A percentile compares a stretch with the other conserved stretches of the same genome.
Conservation (phyloP, 2,797 vertebrate genomes). For the Rhynchonycteris naso region DNA sequence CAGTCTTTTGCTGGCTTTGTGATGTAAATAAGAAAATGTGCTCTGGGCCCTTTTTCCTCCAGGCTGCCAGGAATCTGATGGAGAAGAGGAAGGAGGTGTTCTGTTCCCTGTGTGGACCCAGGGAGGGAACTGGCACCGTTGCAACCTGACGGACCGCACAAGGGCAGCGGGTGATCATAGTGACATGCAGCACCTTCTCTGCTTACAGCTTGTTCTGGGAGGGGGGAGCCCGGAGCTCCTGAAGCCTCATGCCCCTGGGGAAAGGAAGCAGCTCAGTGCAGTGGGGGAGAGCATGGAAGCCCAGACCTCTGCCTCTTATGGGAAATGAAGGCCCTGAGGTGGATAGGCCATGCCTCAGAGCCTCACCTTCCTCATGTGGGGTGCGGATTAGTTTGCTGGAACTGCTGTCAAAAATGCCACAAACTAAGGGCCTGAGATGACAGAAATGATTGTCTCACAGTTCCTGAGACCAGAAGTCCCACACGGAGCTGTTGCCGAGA, state of each 20-base stretch:
- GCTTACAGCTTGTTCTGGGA: not conserved
- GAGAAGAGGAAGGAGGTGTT: not conserved
- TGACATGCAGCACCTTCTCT: not conserved
- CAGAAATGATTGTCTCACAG: not conserved
- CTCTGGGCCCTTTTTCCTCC: not conserved
- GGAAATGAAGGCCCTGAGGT: accelerated
- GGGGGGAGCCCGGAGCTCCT: not conserved
- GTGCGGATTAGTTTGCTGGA: not conserved
- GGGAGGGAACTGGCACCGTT: not conserved
- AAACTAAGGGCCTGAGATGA: accelerated
- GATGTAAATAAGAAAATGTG: not conserved
- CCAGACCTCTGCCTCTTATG: not conserved
- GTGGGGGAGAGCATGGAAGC: too few species aligned
- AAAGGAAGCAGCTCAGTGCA: not conserved
- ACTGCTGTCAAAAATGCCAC: not conserved
- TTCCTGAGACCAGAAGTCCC: not conserved
- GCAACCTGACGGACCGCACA: accelerated
- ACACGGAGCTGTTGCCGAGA: not conserved
- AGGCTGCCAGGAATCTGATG: not conserved
- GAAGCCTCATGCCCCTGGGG: accelerated
- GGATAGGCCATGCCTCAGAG: not conserved
- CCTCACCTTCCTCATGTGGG: not conserved
- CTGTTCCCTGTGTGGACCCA: accelerated
- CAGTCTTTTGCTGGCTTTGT: not conserved
- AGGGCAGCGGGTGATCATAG: not conserved